Evolutionary conservation across 2,797 vertebrate species (phyloP).

Genomic region (Melanotaenia pygmaea): DNA sequence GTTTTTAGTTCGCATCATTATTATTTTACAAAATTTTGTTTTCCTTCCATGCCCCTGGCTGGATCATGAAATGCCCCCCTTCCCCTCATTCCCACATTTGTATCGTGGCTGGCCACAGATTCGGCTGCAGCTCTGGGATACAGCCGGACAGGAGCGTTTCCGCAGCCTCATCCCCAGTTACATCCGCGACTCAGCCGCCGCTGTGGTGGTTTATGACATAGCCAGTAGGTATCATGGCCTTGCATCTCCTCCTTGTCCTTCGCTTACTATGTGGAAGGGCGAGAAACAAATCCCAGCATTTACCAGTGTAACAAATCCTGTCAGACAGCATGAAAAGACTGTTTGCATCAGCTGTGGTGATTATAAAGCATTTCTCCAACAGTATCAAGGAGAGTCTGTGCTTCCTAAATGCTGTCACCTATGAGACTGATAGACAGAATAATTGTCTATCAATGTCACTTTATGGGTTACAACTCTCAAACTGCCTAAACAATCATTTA

Average conservation of each 20-base stretch:
- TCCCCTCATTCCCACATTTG: slow-evolving; percentile 53
- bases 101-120: slow-evolving; percentile 86
- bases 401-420: slow-evolving; percentile 56
- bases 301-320: slow-evolving; percentile 49
- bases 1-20: slow-evolving; percentile 74
- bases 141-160: slow-evolving; percentile 91
- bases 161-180: slow-evolving; percentile 95
- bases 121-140: slow-evolving; percentile 94
- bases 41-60: slow-evolving; percentile 74
- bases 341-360: slow-evolving; percentile 33
- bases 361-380: slow-evolving; percentile 31
- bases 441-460: slow-evolving; percentile 40
- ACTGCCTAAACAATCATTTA: slow-evolving; percentile 44
- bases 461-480: slow-evolving; percentile 34
- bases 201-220: slow-evolving; percentile 95
- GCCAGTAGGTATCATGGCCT: slow-evolving; percentile 90
- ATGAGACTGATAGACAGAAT: slow-evolving; percentile 57
- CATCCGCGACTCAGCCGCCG: slow-evolving; percentile 93
- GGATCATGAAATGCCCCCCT: slow-evolving; percentile 66
- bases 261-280: slow-evolving; percentile 58
- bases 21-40: slow-evolving; percentile 75
- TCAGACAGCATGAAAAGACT: slow-evolving; percentile 42
- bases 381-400: slow-evolving; percentile 53
- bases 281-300: slow-evolving; percentile 47
- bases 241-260: slow-evolving; percentile 68